Evolutionary conservation across 2,113 vertebrate species (phyloP), one percentile per base, ranked within the genome.

Genomic region (Dasypus novemcinctus): DNA sequence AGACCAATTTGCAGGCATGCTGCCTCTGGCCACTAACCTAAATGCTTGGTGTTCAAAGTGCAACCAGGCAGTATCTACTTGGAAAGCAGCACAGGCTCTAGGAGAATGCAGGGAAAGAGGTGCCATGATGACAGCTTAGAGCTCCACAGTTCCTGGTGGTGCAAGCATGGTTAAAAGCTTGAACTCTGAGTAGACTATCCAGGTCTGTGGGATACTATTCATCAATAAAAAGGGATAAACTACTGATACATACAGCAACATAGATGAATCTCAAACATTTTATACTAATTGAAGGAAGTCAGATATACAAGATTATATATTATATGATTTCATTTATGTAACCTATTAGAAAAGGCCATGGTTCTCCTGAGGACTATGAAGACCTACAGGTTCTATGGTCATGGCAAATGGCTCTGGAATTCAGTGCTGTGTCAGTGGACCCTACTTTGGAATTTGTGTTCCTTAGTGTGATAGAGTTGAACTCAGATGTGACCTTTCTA

Each of bases 231-330:
- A 95, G 33, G 43, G 14, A 68, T 87, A 90, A 84, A 41, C n/a
- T 38, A 23, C 23, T 49, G 46, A 38, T 41, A 52, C 49, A 33
- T 43, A 9, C 41, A 63, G 33, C 49, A 10, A 27, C 14, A 66
- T 43, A 33, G 59, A 64, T n/a, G 71, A 69, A 86, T 87, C 59
- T 63, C 75, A 83, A 82, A 83, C 38, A 43, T 68, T 95, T 92
- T 92, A 76, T 78, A 46, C 68, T 91, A 80, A 92, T 31, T 81
- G 72, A 94, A 91, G 71, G 69, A 71, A 96, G 68, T 18, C 71
- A 81, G 52, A 72, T 43, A 74, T 76, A 72, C 85, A 93, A 85
- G 66, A 91, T 57, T 66, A 74, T 82, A 54, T 76, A 38, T 36
- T 33, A 15, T 74, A 66, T 4, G 14, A 66, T 78, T 92, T 94